Base-by-base conservation (phyloP, 2,888 invertebrate genomes). In the Diabrotica balteata region DNA sequence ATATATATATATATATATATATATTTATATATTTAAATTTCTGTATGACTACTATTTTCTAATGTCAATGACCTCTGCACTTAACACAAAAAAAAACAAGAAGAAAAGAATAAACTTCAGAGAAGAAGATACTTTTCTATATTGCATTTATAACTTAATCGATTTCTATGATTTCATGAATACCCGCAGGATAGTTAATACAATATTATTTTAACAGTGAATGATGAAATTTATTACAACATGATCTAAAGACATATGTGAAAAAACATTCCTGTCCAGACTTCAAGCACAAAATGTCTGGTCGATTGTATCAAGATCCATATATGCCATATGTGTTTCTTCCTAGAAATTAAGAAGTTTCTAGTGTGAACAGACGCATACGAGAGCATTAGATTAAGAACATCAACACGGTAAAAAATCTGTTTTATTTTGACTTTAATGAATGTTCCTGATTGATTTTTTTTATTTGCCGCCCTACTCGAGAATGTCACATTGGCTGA, bases 261-360 rank as follows among this genome's bases (percentile, higher is more conserved):
- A 9, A 52, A 52, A 32, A 8, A 8, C 42, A 57, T 57, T 57
- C 50, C 49, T 22, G 11, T 44, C 63, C 44, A 43, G 8, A 57
- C 17, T 44, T 42, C 46, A 46, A 43, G 17, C 42, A 57, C 47
- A 51, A 59, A 57, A 65, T 52, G 57, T 61, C 47, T 76, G 76
- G 76, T 57, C 74, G 62, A 67, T 69, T 76, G 69, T 52, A 65
- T 46, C 59, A 46, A 64, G 61, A 60, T 60, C 54, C 69, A 67
- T 73, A 70, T 66, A 58, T 63, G 69, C 76, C 76, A 76, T 73
- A 72, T 76, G 76, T 76, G 76, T 70, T 68, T 71, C 71, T 76
- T 75, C 76, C 69, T 71, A 66, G 73, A 74, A 76, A 75, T 73
- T 60, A 71, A 73, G 71, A 70, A 71, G 73, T 69, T 67, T 69